Base-by-base conservation (phyloP, 2,888 invertebrate species). In the Julus scanicus region DNA sequence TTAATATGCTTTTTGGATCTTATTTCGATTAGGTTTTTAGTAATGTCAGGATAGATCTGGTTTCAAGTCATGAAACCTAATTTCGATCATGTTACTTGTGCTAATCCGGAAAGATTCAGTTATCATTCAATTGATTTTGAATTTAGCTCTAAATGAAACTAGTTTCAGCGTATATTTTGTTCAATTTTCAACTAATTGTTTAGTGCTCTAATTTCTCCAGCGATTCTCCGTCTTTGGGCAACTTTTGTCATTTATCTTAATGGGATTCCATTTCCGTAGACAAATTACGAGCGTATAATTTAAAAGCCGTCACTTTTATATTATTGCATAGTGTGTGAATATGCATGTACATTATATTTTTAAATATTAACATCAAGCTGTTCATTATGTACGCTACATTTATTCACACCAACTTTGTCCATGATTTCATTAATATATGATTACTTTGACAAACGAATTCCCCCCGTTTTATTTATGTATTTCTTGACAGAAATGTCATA, bases 361-460 rank as follows among this genome's bases (percentile, higher is more conserved):
- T 71, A 29, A 29, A 71, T 71, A 71, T 71, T 71, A 29, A 48
- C 48, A 48, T 48, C 71, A 9, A 71, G 71, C 71, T 71, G 71
- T 71, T 63, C 63, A 63, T 63, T 71, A 71, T n/a, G 71, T 71
- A 29, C 71, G 71, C 71, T 29, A 11, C 71, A 71, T 20, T 29
- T 71, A 71, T 71, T 71, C 71, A 71, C 29, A 29, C 71, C n/a
- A 11, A 71, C 71, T 71, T 29, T 9, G 71, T 71, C 71, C 71
- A 71, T 71, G 20, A 71, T 71, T 71, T 71, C 6, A 71, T 71
- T 71, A 71, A 71, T 71, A 71, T 71, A 71, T 71, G 71, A 71
- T 71, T 71, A 29, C 29, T 71, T 71, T 29, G 20, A 71, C 71
- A 71, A 71, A 71, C 9, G 71, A 71, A 29, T 71, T 29, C 29